A percentile compares a stretch with the other conserved stretches of the same genome.
Evolutionary conservation across 2,797 vertebrate species (phyloP).

Genomic region (Kryptolebias ocellatus): DNA sequence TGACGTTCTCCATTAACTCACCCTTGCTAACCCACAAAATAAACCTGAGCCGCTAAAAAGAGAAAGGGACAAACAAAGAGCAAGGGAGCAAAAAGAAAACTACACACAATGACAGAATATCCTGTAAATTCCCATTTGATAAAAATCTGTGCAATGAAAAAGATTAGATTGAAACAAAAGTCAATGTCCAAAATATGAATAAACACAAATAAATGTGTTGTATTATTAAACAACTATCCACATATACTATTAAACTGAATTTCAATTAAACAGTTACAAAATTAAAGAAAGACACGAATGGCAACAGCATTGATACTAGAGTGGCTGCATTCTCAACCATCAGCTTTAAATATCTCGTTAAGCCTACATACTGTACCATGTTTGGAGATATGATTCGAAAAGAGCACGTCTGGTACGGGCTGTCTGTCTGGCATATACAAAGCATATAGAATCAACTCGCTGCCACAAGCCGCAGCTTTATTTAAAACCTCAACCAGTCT

Average conservation of each 20-base stretch:
- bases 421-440: conserved; percentile 37
- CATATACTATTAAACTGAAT: no score
- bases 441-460: conserved; percentile 51
- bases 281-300: background rate
- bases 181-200: background rate
- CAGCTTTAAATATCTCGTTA: conserved; percentile 37
- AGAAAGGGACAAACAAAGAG: background rate
- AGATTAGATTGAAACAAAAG: background rate
- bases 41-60: conserved; percentile 50
- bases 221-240: no score
- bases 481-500: conserved; percentile 66
- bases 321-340: conserved; percentile 34
- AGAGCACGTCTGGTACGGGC: conserved; percentile 30
- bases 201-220: background rate
- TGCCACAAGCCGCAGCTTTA: conserved; percentile 64
- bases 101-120: background rate
- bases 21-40: conserved; percentile 54
- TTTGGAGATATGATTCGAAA: conserved; percentile 56
- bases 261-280: background rate
- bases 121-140: conserved; percentile 11
- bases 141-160: background rate
- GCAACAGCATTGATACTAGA: background rate
- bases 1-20: conserved; percentile 78
- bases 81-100: background rate
- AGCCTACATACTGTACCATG: conserved; percentile 24